Conservation (phyloP, 2,888 invertebrate genomes). For the Hypomecis atomaria region DNA sequence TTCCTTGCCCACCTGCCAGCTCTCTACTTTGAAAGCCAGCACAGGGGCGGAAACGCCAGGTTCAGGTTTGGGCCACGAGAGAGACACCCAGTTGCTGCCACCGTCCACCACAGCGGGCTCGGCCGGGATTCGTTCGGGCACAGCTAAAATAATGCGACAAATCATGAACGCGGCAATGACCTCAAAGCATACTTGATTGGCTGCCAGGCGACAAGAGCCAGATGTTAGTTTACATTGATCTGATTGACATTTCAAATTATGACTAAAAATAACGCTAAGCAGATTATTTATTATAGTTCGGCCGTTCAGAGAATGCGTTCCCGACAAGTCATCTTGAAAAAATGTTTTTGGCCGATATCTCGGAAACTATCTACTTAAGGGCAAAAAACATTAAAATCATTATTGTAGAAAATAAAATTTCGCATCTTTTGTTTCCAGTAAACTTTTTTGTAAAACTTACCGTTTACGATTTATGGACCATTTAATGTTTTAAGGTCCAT, state of each 20-base stretch:
- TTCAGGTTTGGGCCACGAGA: constrained; percentile 92
- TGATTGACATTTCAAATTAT: constrained; percentile 38
- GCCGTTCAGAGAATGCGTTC: too few relatives aligned
- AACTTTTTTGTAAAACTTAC: too few relatives aligned
- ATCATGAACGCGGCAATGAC: constrained; percentile 66
- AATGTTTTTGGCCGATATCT: too few relatives aligned
- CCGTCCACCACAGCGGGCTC: constrained; percentile 91
- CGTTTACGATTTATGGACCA: too few relatives aligned
- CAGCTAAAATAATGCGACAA: constrained; percentile 86
- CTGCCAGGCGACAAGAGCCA: constrained; percentile 70
- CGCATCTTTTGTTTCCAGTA: too few relatives aligned
- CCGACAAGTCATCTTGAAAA: too few relatives aligned
- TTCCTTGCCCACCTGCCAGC: constrained; percentile 91
- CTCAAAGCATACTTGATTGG: constrained; percentile 66
- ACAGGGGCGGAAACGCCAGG: constrained; percentile 88
- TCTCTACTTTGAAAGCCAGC: constrained; percentile 92
- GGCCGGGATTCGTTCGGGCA: constrained; percentile 91
- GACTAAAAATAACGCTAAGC: constrained; percentile 7
- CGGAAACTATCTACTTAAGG: too few relatives aligned
- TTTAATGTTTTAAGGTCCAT: too few relatives aligned
- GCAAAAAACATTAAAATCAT: too few relatives aligned
- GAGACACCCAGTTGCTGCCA: constrained; percentile 93
- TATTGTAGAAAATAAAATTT: too few relatives aligned
- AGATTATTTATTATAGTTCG: background rate
- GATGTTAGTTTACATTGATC: constrained; percentile 56